Evolutionary conservation across 2,113 vertebrate species (phyloP).

Genomic region (Plotosus lineatus): DNA sequence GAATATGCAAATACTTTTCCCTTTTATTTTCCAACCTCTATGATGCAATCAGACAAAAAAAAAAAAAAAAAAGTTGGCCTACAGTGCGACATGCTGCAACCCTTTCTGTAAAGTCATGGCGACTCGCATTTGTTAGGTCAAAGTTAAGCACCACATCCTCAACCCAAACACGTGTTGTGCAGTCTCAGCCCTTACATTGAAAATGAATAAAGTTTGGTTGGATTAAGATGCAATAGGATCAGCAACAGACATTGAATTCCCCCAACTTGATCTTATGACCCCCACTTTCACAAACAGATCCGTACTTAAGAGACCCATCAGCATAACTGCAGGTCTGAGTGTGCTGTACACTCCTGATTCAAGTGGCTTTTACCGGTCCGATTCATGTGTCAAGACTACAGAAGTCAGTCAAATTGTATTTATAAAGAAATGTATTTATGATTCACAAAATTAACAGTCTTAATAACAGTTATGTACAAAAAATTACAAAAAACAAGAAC

Average conservation of each 20-base stretch:
- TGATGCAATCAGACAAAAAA: not conserved
- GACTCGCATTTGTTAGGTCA: not conserved
- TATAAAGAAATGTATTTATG: conserved; percentile 52
- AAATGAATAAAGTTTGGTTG: too few species aligned
- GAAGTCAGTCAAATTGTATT: conserved; percentile 39
- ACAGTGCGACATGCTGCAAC: not conserved
- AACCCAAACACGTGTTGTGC: too few species aligned
- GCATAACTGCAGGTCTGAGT: not conserved
- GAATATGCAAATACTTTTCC: too few species aligned
- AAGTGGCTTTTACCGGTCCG: not conserved
- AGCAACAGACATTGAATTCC: too few species aligned
- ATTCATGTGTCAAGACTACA: too few species aligned
- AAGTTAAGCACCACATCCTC: not conserved
- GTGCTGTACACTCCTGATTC: not conserved
- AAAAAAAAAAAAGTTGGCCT: not conserved
- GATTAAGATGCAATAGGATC: too few species aligned
- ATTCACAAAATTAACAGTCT: conserved; percentile 53
- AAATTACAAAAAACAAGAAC: conserved; percentile 61
- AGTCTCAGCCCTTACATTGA: too few species aligned
- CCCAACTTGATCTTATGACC: too few species aligned
- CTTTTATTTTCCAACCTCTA: too few species aligned
- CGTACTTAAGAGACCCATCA: not conserved
- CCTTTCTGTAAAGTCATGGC: not conserved
- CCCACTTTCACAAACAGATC: not conserved
- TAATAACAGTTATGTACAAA: conserved; percentile 79